Percentiles rank a stretch among this genome's conserved stretches.
Conservation (phyloP, 2,888 invertebrate species). For the Crossocerus cetratus region DNA sequence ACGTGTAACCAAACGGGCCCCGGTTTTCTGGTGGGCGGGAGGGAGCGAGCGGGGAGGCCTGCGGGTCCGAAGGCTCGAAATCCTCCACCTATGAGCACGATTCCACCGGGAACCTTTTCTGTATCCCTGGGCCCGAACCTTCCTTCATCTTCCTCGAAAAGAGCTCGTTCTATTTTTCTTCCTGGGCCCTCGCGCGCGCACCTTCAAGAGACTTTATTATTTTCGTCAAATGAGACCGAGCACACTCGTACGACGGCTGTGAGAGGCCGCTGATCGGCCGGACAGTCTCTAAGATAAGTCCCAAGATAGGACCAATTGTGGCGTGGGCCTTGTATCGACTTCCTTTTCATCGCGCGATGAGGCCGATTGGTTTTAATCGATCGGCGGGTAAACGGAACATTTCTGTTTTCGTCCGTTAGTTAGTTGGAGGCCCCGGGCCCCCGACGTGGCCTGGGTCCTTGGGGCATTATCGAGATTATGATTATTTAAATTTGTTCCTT, state of each 20-base stretch:
- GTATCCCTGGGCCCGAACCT: conserved; percentile 30
- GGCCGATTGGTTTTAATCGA: neutral
- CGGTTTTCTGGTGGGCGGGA: conserved; percentile 56
- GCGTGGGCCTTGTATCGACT: neutral
- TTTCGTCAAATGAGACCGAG: conserved; percentile 51
- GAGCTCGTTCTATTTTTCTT: conserved; percentile 3
- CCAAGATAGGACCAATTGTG: neutral
- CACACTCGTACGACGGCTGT: neutral
- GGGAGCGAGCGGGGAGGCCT: conserved; percentile 23
- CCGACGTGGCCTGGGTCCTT: conserved; percentile 35
- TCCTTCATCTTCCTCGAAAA: conserved; percentile 31
- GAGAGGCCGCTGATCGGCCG: too few relatives aligned
- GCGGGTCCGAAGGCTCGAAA: conserved; percentile 55
- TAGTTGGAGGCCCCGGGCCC: conserved; percentile 16
- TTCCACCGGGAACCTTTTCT: conserved; percentile 52
- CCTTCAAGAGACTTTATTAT: conserved; percentile 72
- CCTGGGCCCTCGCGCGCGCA: conserved; percentile 7
- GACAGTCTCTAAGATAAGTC: neutral
- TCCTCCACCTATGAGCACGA: conserved; percentile 63
- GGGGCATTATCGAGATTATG: conserved; percentile 70
- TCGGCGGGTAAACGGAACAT: conserved; percentile 12
- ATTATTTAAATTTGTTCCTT: conserved; percentile 72
- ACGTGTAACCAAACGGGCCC: conserved; percentile 73
- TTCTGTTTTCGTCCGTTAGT: conserved; percentile 8
- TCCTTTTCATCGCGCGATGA: neutral